Conservation (phyloP, 2,113 vertebrate genomes). For the Strix aluco region DNA sequence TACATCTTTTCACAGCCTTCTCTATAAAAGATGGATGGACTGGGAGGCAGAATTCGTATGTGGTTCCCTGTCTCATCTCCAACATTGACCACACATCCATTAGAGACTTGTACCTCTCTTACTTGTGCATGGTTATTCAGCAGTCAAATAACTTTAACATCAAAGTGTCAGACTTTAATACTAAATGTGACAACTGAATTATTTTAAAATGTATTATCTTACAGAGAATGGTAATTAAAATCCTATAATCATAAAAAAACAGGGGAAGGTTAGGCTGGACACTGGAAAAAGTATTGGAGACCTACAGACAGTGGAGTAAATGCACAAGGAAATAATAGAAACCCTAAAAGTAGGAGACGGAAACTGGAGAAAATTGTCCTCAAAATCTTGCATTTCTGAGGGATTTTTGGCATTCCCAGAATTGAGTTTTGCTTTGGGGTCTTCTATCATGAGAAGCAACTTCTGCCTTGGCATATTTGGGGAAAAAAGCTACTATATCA, state of each 20-base stretch:
- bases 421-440: not conserved
- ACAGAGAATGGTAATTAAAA: not conserved
- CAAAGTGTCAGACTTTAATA: not conserved
- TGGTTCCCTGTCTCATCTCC: not conserved
- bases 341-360: not conserved
- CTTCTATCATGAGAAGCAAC: not conserved
- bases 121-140: not conserved
- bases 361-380: not conserved
- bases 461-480: not conserved
- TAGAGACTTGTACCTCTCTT: not conserved
- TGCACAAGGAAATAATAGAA: not conserved
- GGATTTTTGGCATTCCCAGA: not conserved
- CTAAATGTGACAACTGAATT: not conserved
- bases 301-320: not conserved
- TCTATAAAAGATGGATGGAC: not conserved
- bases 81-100: not conserved
- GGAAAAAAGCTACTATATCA: not conserved
- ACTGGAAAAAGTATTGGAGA: not conserved
- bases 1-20: not conserved
- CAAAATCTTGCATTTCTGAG: not conserved
- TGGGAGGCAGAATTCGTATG: not conserved
- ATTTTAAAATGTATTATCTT: not conserved
- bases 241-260: not conserved
- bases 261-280: not conserved
- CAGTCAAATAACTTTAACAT: not conserved